These are phyloP conservation scores for Adela reaumurella DNA, from an alignment of 2,888 invertebrate species.

Conservation along the genomic window DNA sequence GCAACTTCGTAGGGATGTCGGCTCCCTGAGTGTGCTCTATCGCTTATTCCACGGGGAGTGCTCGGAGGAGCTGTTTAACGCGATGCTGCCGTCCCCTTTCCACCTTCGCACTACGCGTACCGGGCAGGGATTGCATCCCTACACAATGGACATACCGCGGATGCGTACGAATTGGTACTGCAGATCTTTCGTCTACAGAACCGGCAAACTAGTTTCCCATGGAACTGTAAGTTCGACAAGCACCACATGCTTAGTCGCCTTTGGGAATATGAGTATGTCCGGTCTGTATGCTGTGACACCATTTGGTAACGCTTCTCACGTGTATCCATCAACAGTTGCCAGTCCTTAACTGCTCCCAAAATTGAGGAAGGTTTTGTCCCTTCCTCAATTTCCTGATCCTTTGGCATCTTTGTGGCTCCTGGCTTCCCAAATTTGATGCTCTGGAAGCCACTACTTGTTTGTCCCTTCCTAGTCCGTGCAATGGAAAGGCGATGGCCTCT, in stretches of 20 bases:
- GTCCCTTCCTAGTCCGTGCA: background rate
- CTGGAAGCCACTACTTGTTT: background rate
- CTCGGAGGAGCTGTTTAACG: too few relatives aligned
- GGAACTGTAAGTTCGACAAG: constrained; percentile 1
- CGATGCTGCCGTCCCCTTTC: background rate
- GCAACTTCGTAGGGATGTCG: too few relatives aligned
- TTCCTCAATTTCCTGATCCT: too few relatives aligned
- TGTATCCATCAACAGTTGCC: background rate
- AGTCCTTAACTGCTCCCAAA: background rate
- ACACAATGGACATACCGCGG: too few relatives aligned
- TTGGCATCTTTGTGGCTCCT: background rate
- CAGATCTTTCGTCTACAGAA: too few relatives aligned
- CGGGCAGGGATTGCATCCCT: too few relatives aligned
- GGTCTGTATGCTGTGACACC: background rate
- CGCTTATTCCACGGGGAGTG: too few relatives aligned
- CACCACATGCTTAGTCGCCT: background rate
- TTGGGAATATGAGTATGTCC: constrained; percentile 1
- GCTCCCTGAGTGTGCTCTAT: too few relatives aligned
- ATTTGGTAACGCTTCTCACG: background rate
- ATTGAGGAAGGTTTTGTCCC: too few relatives aligned
- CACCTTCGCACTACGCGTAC: too few relatives aligned
- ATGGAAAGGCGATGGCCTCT: too few relatives aligned
- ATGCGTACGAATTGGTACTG: too few relatives aligned
- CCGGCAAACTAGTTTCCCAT: background rate
- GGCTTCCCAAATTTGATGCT: background rate